A percentile compares a stretch with the other conserved stretches of the same genome.
phyloP scores from a whole-genome alignment of 2,888 invertebrate species.

The Thyatira batis region DNA sequence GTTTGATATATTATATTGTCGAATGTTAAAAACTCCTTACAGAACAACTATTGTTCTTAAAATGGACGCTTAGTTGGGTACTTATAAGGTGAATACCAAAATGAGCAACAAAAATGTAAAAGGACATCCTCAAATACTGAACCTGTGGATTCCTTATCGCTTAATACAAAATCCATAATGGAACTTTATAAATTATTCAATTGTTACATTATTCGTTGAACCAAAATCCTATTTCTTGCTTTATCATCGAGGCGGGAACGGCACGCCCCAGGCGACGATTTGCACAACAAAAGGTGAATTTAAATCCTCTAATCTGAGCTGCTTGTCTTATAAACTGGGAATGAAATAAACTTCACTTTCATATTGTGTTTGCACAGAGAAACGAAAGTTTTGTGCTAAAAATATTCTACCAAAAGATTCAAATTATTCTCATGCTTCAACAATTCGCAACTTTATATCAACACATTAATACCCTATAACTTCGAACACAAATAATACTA shows the following conservation, averaged over 20 bases:
- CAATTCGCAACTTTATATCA: background rate
- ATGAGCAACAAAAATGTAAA: background rate
- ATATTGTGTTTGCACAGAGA: no score
- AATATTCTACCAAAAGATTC: no score
- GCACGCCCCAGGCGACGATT: conserved; percentile 34
- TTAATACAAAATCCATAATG: background rate
- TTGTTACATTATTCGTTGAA: background rate
- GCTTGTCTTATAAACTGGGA: conserved; percentile 21
- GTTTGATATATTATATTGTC: no score
- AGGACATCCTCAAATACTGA: background rate
- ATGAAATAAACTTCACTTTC: conserved; percentile 1
- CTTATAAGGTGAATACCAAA: no score
- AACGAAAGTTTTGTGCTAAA: no score
- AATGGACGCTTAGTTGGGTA: no score
- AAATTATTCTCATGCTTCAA: no score
- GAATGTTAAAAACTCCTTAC: no score
- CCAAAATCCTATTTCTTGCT: conserved; percentile 23
- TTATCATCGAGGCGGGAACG: conserved; percentile 18
- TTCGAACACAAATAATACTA: conserved; percentile 22
- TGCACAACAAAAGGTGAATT: conserved; percentile 49
- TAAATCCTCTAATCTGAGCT: conserved; percentile 35
- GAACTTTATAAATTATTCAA: background rate
- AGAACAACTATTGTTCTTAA: no score
- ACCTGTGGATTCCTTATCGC: background rate
- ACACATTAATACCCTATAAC: background rate